These are phyloP conservation scores for Eulimnadia texana DNA, from an alignment of 1,140 invertebrate genomes.

Conservation along the genomic window DNA sequence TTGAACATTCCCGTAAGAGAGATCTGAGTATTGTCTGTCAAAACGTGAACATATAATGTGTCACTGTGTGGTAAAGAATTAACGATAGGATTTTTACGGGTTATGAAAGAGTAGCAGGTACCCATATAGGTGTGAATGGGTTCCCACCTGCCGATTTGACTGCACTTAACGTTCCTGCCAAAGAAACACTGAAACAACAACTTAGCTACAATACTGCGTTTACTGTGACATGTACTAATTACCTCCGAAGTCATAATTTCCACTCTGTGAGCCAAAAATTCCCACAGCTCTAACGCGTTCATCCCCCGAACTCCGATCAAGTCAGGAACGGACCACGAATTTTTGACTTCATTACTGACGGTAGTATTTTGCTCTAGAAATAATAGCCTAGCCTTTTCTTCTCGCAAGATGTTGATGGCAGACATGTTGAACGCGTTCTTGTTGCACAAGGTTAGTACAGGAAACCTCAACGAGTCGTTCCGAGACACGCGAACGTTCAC, in stretches of 20 bases:
- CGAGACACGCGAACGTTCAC: constrained; percentile 22
- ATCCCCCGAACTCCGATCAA: constrained; percentile 13
- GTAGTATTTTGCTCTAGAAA: background rate
- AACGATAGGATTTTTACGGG: constrained; percentile 20
- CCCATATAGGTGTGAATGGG: constrained; percentile 21
- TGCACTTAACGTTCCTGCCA: constrained; percentile 18
- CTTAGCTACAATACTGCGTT: background rate
- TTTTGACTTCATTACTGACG: constrained; percentile 1
- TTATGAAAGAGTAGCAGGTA: constrained; percentile 20
- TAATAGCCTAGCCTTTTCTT: background rate
- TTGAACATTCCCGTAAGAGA: constrained; percentile 22
- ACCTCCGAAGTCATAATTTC: constrained; percentile 10
- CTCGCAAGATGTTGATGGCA: background rate
- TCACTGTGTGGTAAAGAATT: too few relatives aligned
- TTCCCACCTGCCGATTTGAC: constrained; percentile 19
- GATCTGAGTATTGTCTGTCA: constrained; percentile 1
- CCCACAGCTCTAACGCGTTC: constrained; percentile 15
- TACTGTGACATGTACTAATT: background rate
- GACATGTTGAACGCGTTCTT: constrained; percentile 21
- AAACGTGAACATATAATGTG: background rate
- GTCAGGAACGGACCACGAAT: constrained; percentile 2
- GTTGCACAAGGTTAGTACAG: constrained; percentile 22
- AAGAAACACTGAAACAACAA: constrained; percentile 21
- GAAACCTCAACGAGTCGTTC: constrained; percentile 21
- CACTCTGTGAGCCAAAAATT: constrained; percentile 10